Evolutionary conservation across 1,140 invertebrate species (phyloP).

Genomic region (Eupeodes corollae): DNA sequence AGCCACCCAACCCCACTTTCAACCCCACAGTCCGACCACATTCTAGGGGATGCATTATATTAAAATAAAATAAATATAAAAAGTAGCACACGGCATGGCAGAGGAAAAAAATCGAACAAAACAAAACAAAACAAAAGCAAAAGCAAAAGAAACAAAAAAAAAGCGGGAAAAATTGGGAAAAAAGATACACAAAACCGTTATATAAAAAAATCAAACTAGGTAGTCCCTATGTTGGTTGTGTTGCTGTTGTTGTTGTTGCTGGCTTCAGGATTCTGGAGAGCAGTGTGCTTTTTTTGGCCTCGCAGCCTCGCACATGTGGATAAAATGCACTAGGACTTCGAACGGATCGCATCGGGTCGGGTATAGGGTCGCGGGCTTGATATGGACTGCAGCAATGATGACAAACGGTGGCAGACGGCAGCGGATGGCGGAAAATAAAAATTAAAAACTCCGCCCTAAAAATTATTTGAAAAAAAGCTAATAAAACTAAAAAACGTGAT

Average conservation of each 20-base stretch:
- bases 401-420: too few species aligned
- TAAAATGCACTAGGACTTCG: not conserved
- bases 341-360: not conserved
- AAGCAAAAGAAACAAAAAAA: constrained; percentile 10
- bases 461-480: constrained; percentile 32
- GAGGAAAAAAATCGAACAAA: constrained; percentile 5
- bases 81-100: constrained; percentile 1
- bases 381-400: too few species aligned
- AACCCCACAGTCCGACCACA: too few species aligned
- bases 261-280: not conserved
- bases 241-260: too few species aligned
- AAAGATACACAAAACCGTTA: constrained; percentile 3
- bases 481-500: constrained; percentile 24
- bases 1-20: too few species aligned
- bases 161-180: constrained; percentile 15
- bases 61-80: constrained; percentile 29
- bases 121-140: constrained; percentile 10
- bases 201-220: not conserved
- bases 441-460: constrained; percentile 36
- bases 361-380: too few species aligned
- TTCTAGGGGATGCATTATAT: constrained; percentile 2
- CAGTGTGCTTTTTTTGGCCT: not conserved
- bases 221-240: too few species aligned
- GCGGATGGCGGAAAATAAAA: constrained; percentile 23
- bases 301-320: constrained; percentile 2